Evolutionary conservation across 2,797 vertebrate species (phyloP), one percentile per base, ranked within the genome.

Genomic region (Darevskia mixta): DNA sequence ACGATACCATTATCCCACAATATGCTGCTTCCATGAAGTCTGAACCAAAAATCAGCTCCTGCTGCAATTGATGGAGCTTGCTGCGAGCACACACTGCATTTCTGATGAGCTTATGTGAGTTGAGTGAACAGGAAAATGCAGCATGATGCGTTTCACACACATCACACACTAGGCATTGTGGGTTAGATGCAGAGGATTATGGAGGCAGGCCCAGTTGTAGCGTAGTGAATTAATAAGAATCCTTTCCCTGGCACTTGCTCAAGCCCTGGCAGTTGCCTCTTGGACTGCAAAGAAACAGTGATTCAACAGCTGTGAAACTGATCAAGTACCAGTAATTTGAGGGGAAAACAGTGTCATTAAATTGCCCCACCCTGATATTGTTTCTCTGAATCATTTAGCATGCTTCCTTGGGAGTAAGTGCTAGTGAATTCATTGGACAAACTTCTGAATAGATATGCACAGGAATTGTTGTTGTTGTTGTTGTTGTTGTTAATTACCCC

Each of bases 1-100:
- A 85, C 78, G 79, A 86, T 82, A 86, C 79, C 23, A 89, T 86
- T 85, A 82, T 58, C 29, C 78, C 41, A 81, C 71, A 82, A 82
- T 75, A 76, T 77, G 69, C 55, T 76, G 78, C 79, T 81, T 64
- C 83, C 61, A 58, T 69, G 27, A 85, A 80, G 72, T 43, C 43
- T 82, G 61, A 81, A 82, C 61, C 61, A 64, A 85, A 87, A 86
- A 76, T 66, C 49, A 81, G 11, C 71, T 81, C 71, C 43, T 69
- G 79, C 79, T 67, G 41, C 35, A 76, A 86, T 2, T 55, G 43
- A 58, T 43, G 61, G 71, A 58, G 71, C 79, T 89, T 69, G 72
- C 83, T 89, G 58, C 38, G 73, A 73, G 29, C 69, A 38, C 32
- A 23, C n/a, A 85, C 75, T 66, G 10, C 23, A 43, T 83, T 78